Conservation (phyloP, 2,797 vertebrate species). For the Neosilurus mollespiculum region DNA sequence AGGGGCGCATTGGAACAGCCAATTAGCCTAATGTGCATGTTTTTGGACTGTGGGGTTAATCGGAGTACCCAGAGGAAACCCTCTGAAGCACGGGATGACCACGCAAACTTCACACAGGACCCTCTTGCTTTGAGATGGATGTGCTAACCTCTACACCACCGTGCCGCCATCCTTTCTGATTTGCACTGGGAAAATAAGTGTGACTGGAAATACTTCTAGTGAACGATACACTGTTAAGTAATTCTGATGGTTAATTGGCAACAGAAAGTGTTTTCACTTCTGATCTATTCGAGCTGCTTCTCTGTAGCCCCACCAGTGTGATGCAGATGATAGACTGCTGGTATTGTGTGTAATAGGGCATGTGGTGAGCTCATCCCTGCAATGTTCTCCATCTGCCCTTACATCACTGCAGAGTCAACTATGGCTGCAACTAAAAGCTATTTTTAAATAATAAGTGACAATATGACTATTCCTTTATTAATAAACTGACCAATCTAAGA, state of each 20-base stretch:
- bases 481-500: background rate
- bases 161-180: background rate
- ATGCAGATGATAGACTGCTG: slow-evolving; percentile 7
- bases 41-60: too few species aligned
- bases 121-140: too few species aligned
- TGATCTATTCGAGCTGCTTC: background rate
- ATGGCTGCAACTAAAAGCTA: background rate
- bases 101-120: too few species aligned
- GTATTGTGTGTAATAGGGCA: slow-evolving; percentile 22
- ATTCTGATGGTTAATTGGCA: background rate
- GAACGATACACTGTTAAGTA: background rate
- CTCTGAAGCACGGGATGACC: too few species aligned
- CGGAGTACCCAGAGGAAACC: too few species aligned
- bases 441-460: background rate
- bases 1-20: too few species aligned
- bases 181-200: background rate
- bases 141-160: too few species aligned
- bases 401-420: slow-evolving; percentile 34
- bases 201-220: background rate
- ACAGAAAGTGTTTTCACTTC: background rate
- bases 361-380: slow-evolving; percentile 36
- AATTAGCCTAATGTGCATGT: too few species aligned
- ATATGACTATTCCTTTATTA: background rate
- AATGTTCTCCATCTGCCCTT: slow-evolving; percentile 35
- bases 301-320: background rate